Conservation (phyloP, 2,888 invertebrate species). For the Merodon equestris region DNA sequence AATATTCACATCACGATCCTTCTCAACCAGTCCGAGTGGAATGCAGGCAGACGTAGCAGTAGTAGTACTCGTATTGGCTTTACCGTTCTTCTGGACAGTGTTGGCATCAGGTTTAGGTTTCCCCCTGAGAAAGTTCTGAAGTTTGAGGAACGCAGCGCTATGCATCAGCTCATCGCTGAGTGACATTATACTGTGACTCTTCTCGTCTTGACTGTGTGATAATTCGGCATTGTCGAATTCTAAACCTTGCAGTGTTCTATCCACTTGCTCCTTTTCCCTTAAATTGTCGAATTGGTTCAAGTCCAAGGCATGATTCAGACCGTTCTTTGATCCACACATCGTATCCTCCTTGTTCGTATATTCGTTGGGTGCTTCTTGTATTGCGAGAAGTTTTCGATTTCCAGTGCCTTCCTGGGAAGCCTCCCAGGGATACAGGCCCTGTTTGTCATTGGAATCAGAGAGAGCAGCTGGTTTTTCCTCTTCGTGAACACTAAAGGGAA, state of each 20-base stretch:
- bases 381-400: conserved; percentile 37
- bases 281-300: conserved; percentile 67
- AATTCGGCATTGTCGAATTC: conserved; percentile 54
- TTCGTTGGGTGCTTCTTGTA: conserved; percentile 24
- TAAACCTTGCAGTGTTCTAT: conserved; percentile 37
- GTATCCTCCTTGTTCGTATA: neutral
- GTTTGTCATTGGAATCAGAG: neutral
- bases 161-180: conserved; percentile 69
- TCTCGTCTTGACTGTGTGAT: neutral
- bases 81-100: neutral
- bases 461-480: conserved; percentile 69
- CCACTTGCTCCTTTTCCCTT: conserved; percentile 37
- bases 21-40: conserved; percentile 32
- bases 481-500: conserved; percentile 73
- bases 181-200: conserved; percentile 33
- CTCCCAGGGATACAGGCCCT: conserved; percentile 31
- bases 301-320: conserved; percentile 28
- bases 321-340: conserved; percentile 10
- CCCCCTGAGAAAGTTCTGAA: conserved; percentile 69
- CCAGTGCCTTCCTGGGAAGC: conserved; percentile 7
- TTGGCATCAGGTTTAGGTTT: conserved; percentile 7
- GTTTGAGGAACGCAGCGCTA: conserved; percentile 63
- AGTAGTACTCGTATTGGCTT: neutral
- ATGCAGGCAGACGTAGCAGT: conserved; percentile 6
- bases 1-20: conserved; percentile 68